phyloP scores from a whole-genome alignment of 2,113 vertebrate genomes.

The Nipponia nippon region DNA sequence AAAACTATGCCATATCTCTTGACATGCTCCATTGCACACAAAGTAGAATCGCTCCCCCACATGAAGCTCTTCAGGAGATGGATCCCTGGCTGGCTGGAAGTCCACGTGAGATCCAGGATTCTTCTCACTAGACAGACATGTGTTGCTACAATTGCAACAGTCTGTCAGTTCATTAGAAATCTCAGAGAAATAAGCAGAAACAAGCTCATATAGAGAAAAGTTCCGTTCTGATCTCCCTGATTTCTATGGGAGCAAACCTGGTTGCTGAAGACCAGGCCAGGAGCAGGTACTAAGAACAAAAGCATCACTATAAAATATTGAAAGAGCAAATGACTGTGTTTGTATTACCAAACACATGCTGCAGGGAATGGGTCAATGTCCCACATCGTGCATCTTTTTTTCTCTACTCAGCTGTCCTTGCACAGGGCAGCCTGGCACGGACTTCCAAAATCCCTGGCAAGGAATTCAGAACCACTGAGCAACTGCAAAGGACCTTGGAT shows the following conservation, averaged over 20 bases:
- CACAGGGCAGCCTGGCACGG: not conserved
- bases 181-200: not conserved
- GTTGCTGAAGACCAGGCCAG: not conserved
- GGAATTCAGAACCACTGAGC: not conserved
- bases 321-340: not conserved
- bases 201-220: not conserved
- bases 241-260: not conserved
- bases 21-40: not conserved
- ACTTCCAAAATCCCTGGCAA: not conserved
- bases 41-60: accelerated
- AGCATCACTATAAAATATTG: not conserved
- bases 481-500: not conserved
- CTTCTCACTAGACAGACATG: not conserved
- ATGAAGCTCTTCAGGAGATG: not conserved
- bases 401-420: not conserved
- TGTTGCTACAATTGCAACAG: not conserved
- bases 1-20: not conserved
- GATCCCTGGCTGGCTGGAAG: not conserved
- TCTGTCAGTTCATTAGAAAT: not conserved
- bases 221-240: not conserved
- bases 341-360: not conserved
- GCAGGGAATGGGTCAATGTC: not conserved
- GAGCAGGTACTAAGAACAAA: not conserved
- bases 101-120: accelerated
- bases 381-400: not conserved